Percentiles rank a stretch among this genome's conserved stretches.
These are phyloP conservation scores for Neotoma lepida DNA, from an alignment of 2,113 vertebrate genomes.

Conservation along the genomic window DNA sequence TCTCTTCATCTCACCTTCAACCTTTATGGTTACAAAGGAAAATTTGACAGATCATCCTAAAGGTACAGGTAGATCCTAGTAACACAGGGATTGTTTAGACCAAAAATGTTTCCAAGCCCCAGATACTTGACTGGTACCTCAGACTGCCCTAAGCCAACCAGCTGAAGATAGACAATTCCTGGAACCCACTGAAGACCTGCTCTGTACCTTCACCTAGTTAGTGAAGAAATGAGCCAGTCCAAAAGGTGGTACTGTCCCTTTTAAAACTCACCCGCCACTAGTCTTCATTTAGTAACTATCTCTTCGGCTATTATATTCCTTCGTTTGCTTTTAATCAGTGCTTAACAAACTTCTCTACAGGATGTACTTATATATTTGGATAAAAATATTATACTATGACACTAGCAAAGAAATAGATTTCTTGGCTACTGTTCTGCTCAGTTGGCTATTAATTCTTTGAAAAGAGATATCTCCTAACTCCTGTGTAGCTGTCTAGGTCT, in stretches of 20 bases:
- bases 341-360: constrained; percentile 1
- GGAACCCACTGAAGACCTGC: neutral
- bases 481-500: neutral
- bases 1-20: constrained; percentile 21
- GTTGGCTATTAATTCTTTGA: constrained; percentile 19
- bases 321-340: constrained; percentile 17
- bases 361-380: constrained; percentile 6
- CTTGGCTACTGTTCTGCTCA: neutral
- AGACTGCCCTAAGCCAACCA: neutral
- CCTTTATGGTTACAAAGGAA: constrained; percentile 13
- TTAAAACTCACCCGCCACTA: constrained; percentile 1
- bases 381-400: constrained; percentile 1
- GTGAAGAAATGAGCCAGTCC: neutral
- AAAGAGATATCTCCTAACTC: neutral
- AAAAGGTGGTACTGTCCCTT: neutral
- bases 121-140: neutral
- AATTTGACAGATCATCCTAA: neutral
- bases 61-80: neutral
- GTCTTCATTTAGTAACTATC: constrained; percentile 29
- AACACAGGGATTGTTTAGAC: neutral
- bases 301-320: constrained; percentile 42
- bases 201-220: neutral
- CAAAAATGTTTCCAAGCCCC: neutral
- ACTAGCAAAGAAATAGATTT: constrained; percentile 32
- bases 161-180: neutral